These are phyloP conservation scores for Masnerella sp. DNA, from an alignment of 2,888 invertebrate species.

Conservation along the genomic window DNA sequence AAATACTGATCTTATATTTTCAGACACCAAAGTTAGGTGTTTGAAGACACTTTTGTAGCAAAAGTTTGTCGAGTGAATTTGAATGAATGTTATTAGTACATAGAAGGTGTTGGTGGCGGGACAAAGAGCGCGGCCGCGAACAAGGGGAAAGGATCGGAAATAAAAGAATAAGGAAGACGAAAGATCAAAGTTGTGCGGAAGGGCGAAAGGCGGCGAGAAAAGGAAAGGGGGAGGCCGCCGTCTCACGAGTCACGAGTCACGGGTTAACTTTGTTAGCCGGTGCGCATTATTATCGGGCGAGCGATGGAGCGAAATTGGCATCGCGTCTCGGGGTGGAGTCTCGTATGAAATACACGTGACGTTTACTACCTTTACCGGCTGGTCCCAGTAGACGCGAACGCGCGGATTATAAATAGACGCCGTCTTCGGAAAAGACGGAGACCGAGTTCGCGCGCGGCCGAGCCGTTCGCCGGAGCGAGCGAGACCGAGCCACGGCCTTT, in stretches of 20 bases:
- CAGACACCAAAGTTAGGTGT: too few relatives aligned
- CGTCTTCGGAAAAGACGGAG: slow-evolving; percentile 58
- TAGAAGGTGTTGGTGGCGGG: too few relatives aligned
- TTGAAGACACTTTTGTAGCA: too few relatives aligned
- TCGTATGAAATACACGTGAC: slow-evolving; percentile 78
- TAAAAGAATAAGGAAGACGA: slow-evolving; percentile 48
- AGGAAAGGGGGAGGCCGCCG: slow-evolving; percentile 5
- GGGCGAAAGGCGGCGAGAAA: slow-evolving; percentile 44
- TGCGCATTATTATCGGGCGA: slow-evolving; percentile 72
- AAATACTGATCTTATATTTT: too few relatives aligned
- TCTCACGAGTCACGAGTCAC: slow-evolving; percentile 38
- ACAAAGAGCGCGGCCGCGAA: slow-evolving; percentile 29
- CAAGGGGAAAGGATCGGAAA: slow-evolving; percentile 31
- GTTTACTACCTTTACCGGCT: slow-evolving; percentile 76
- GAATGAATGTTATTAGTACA: too few relatives aligned
- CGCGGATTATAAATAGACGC: slow-evolving; percentile 75
- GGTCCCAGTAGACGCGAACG: slow-evolving; percentile 72
- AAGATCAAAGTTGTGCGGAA: slow-evolving; percentile 47
- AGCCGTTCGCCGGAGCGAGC: too few relatives aligned
- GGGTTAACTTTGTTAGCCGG: slow-evolving; percentile 70
- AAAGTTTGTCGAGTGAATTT: too few relatives aligned
- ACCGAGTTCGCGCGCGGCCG: slow-evolving; percentile 19
- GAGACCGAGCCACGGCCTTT: slow-evolving; percentile 68
- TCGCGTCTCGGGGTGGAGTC: slow-evolving; percentile 76
- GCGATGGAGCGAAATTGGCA: slow-evolving; percentile 75